These are phyloP conservation scores for Barnardius zonarius DNA, from an alignment of 2,113 vertebrate genomes.

Conservation along the genomic window DNA sequence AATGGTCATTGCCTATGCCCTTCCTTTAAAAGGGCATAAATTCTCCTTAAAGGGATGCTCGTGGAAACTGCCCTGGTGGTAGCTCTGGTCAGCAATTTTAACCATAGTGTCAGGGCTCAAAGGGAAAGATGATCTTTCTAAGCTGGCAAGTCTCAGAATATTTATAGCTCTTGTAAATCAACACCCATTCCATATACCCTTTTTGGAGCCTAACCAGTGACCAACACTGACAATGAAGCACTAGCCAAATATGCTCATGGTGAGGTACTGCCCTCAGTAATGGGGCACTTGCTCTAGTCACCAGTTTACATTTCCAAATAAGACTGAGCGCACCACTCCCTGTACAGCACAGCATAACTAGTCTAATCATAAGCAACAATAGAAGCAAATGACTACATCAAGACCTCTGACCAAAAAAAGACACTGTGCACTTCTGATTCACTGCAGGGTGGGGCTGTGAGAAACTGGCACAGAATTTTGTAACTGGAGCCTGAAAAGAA, in stretches of 20 bases:
- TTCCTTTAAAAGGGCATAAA: not conserved
- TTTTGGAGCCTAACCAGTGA: not conserved
- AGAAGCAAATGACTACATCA: constrained; percentile 7
- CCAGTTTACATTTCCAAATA: constrained; percentile 39
- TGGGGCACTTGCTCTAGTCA: not conserved
- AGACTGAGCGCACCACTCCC: not conserved
- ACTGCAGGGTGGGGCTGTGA: constrained; percentile 5
- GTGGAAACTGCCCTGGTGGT: not conserved
- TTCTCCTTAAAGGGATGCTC: not conserved
- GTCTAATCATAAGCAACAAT: constrained; percentile 10
- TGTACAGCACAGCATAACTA: not conserved
- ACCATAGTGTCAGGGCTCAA: not conserved
- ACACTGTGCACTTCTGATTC: constrained; percentile 30
- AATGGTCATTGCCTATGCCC: not conserved
- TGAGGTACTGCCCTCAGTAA: not conserved
- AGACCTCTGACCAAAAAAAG: constrained; percentile 56
- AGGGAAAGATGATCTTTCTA: not conserved
- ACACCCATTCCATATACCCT: not conserved
- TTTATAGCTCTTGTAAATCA: constrained; percentile 23
- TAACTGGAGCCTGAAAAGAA: constrained; percentile 4
- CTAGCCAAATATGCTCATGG: not conserved
- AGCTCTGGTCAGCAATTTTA: not conserved
- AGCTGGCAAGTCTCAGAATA: not conserved
- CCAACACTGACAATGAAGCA: not conserved
- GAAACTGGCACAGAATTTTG: not conserved